These are phyloP conservation scores for Anarhynchus alexandrinus DNA, from an alignment of 2,113 vertebrate species.

Conservation along the genomic window DNA sequence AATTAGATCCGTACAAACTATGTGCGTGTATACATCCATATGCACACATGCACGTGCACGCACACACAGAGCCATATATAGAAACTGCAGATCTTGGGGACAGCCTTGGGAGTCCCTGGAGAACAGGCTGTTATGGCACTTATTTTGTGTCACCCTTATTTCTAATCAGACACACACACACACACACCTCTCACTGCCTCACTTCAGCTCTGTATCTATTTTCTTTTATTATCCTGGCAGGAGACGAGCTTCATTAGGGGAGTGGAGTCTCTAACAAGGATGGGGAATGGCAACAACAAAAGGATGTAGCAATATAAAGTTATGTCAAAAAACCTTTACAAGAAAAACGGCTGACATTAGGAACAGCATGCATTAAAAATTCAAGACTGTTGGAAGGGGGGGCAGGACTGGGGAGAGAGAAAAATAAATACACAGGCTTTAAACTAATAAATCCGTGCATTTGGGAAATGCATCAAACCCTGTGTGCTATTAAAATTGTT, in stretches of 20 bases:
- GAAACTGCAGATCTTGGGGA: neutral
- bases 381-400: neutral
- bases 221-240: conserved; percentile 61
- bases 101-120: neutral
- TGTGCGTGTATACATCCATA: neutral
- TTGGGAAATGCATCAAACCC: conserved; percentile 43
- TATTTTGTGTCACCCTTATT: neutral
- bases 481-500: conserved; percentile 13
- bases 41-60: accelerated
- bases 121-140: neutral
- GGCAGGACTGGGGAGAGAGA: conserved; percentile 7
- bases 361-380: conserved; percentile 56
- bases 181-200: neutral
- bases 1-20: accelerated
- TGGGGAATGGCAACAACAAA: conserved; percentile 59
- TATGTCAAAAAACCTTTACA: conserved; percentile 60
- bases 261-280: conserved; percentile 52
- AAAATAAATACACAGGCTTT: conserved; percentile 51
- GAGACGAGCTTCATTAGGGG: conserved; percentile 60
- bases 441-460: conserved; percentile 49
- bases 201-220: conserved; percentile 26
- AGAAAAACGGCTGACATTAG: conserved; percentile 61
- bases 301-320: conserved; percentile 51
- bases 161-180: neutral
- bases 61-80: neutral